Evolutionary conservation across 2,113 vertebrate species (phyloP), one percentile per base, ranked within the genome.

Genomic region (Riparia riparia): DNA sequence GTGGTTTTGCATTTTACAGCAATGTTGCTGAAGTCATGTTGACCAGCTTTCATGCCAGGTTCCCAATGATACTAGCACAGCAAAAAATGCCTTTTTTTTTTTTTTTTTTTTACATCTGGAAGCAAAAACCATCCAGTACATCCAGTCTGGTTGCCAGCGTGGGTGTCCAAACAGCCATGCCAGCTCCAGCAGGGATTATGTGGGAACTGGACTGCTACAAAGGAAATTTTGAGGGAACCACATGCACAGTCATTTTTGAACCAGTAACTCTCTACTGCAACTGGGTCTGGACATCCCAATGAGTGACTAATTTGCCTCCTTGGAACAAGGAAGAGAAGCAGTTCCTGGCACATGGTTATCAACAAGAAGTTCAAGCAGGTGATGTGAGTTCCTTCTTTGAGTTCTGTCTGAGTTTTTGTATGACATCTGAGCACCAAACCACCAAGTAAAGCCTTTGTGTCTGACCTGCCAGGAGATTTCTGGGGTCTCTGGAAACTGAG

Each of bases 1-100:
- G 68, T 54, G 71, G 58, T 39, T 96, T 95, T 65, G 39, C 42
- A 92, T 93, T 92, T 77, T 81, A 63, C 47, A 82, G 54, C 50
- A 88, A 15, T 49, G 44, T 61, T 86, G 25, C 89, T 95, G 76
- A 78, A 90, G 26, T 83, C 50, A 66, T 54, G 34, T 83, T 80
- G 65, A 90, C 28, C 50, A 73, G 50, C 71, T 89, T 90, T 80
- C 32, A 15, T 54, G 34, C 9, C 56, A 61, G 17, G 29, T 77
- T 95, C 44, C n/a, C 22, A 17, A 17, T 63, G 42, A 65, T 63
- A 87, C 85, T 83, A 69, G 45, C 66, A 66, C 88, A 94, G 82
- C 58, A 90, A 88, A 97, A 94, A 71, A 19, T 25, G 22, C 1
- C 2, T 32, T 54, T 56, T 8, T 9, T 63, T 54, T 63, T 54